A percentile compares a stretch with the other conserved stretches of the same genome.
Evolutionary conservation across 37 sponge, comb jelly and placozoan genomes (phyloP).

Genomic region (Chondrilla cf. caribensis): DNA sequence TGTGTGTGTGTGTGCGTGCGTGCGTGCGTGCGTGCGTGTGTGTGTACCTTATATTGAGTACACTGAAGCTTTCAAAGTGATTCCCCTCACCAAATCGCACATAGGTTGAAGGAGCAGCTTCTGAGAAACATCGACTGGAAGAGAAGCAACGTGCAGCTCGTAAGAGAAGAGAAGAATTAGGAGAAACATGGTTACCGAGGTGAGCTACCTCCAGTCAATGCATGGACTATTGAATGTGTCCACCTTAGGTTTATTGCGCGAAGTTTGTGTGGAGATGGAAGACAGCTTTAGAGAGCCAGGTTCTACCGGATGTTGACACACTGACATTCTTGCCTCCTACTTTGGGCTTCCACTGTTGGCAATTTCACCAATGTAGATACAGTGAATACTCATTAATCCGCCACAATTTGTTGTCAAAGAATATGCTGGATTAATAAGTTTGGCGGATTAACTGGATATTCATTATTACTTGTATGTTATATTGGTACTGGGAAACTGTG

Average conservation of each 20-base stretch:
- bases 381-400: not conserved
- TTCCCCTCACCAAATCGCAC: no score
- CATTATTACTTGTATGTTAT: no score
- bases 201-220: conserved; percentile 13
- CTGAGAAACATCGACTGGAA: conserved; percentile 85
- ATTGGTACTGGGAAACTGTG: no score
- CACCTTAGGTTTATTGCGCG: not conserved
- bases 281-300: no score
- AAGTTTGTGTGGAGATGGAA: no score
- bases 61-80: not conserved
- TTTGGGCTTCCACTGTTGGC: not conserved
- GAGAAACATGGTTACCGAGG: conserved; percentile 67
- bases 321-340: no score
- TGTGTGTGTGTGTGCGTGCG: not conserved
- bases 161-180: conserved; percentile 39
- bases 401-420: no score
- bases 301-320: no score
- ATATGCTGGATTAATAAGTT: no score
- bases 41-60: not conserved
- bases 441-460: no score
- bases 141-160: conserved; percentile 92
- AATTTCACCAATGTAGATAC: not conserved
- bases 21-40: conserved; percentile 17
- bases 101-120: conserved; percentile 70
- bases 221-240: not conserved